Conservation (phyloP, 2,888 invertebrate species). For the Sialis fuliginosa region DNA sequence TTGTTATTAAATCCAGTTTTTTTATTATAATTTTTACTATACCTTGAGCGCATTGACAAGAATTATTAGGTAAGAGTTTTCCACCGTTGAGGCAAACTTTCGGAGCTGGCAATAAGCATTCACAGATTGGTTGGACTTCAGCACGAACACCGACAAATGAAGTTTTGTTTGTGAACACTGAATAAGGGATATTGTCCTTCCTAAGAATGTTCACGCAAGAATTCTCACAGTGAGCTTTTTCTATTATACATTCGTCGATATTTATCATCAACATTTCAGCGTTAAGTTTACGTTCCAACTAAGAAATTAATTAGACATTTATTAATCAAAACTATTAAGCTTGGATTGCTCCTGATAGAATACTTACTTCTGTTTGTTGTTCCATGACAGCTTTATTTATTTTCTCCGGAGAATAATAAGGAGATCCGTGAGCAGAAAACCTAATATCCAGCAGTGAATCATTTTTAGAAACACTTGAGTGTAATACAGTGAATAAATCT, state of each 20-base stretch:
- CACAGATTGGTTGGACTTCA: conserved; percentile 61
- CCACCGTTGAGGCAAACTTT: conserved; percentile 33
- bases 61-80: conserved; percentile 33
- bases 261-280: conserved; percentile 71
- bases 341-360: conserved; percentile 1
- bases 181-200: conserved; percentile 52
- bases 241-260: conserved; percentile 77
- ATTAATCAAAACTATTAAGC: conserved; percentile 2
- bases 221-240: conserved; percentile 47
- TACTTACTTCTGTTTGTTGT: conserved; percentile 42
- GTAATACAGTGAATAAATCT: conserved; percentile 82
- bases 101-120: conserved; percentile 31
- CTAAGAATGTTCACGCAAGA: conserved; percentile 69
- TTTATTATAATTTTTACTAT: not conserved
- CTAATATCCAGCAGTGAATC: conserved; percentile 63
- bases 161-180: conserved; percentile 83
- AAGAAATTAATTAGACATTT: conserved; percentile 12
- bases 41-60: conserved; percentile 60
- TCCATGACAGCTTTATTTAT: conserved; percentile 70
- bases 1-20: not conserved
- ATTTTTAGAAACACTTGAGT: conserved; percentile 37
- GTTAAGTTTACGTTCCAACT: conserved; percentile 52
- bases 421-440: conserved; percentile 86
- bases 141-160: conserved; percentile 89
- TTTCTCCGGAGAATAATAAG: conserved; percentile 77